phyloP scores from a whole-genome alignment of 2,888 invertebrate genomes.

The Augiades crinisus region DNA sequence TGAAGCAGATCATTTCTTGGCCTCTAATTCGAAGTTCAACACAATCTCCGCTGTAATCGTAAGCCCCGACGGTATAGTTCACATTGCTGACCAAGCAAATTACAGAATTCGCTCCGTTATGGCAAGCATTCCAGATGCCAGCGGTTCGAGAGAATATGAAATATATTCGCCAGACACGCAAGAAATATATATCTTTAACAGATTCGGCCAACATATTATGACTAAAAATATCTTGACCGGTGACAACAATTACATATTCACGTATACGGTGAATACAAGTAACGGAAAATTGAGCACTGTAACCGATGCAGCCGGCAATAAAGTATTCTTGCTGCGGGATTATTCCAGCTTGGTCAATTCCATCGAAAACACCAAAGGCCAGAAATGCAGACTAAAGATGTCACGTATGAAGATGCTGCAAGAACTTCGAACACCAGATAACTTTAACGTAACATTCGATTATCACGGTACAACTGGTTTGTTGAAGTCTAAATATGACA shows the following conservation, averaged over 20 bases:
- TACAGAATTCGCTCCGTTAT: slow-evolving; percentile 93
- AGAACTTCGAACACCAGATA: slow-evolving; percentile 94
- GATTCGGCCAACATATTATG: slow-evolving; percentile 96
- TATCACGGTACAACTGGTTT: slow-evolving; percentile 95
- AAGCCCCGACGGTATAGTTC: slow-evolving; percentile 96
- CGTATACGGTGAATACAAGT: slow-evolving; percentile 97
- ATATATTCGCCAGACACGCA: slow-evolving; percentile 97
- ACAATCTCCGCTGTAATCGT: slow-evolving; percentile 96
- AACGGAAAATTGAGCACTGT: slow-evolving; percentile 97
- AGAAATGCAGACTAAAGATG: slow-evolving; percentile 94
- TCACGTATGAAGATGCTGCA: slow-evolving; percentile 96
- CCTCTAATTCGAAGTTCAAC: slow-evolving; percentile 96
- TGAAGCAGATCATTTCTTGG: slow-evolving; percentile 94
- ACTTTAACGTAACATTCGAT: slow-evolving; percentile 96
- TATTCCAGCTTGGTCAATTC: slow-evolving; percentile 95
- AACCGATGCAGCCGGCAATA: slow-evolving; percentile 95
- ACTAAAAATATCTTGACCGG: slow-evolving; percentile 98
- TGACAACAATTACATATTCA: slow-evolving; percentile 95
- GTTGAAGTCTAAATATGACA: slow-evolving; percentile 93
- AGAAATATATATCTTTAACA: slow-evolving; percentile 95
- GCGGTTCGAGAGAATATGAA: slow-evolving; percentile 92
- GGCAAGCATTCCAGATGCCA: slow-evolving; percentile 94
- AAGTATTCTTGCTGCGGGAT: slow-evolving; percentile 90
- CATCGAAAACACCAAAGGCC: slow-evolving; percentile 96
- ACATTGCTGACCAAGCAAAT: slow-evolving; percentile 97